Percentiles rank a stretch among this genome's conserved stretches.
Evolutionary conservation across 2,113 vertebrate species (phyloP).

Genomic region (Mus pahari): DNA sequence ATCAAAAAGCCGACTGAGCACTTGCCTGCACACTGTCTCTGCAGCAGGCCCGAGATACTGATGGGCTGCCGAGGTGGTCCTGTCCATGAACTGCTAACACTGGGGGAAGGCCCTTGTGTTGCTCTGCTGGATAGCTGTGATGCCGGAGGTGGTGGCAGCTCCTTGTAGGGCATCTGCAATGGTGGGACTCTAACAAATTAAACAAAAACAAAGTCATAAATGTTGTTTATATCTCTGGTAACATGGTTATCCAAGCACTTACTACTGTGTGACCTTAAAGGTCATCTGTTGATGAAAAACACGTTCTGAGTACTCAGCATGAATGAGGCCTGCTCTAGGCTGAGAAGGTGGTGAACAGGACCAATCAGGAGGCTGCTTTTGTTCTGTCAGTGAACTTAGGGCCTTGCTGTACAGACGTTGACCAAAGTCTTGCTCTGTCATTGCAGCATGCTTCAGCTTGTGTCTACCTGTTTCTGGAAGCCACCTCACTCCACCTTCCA

Average conservation of each 20-base stretch:
- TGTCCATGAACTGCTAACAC: slow-evolving; percentile 62
- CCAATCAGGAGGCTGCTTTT: rapidly evolving
- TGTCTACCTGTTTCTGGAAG: neutral
- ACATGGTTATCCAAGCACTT: rapidly evolving
- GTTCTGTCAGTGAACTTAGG: too few relatives aligned
- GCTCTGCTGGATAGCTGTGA: slow-evolving; percentile 63
- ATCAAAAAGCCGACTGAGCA: neutral
- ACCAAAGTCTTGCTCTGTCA: neutral
- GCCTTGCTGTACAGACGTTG: neutral
- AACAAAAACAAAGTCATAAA: neutral
- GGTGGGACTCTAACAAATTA: slow-evolving; percentile 79
- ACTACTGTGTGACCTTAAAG: neutral
- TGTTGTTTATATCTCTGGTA: too few relatives aligned
- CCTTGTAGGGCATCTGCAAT: slow-evolving; percentile 64
- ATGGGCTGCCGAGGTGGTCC: slow-evolving; percentile 76
- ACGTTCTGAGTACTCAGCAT: neutral
- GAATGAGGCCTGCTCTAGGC: neutral
- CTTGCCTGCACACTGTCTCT: slow-evolving; percentile 84
- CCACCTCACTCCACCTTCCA: neutral
- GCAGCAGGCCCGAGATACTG: slow-evolving; percentile 83
- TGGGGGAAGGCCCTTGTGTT: slow-evolving; percentile 1
- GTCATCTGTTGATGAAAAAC: neutral
- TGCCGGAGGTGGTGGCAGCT: slow-evolving; percentile 28
- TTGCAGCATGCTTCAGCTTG: neutral
- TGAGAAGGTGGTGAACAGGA: neutral